phyloP scores from a whole-genome alignment of 2,797 vertebrate species.

The Sardinella longiceps region DNA sequence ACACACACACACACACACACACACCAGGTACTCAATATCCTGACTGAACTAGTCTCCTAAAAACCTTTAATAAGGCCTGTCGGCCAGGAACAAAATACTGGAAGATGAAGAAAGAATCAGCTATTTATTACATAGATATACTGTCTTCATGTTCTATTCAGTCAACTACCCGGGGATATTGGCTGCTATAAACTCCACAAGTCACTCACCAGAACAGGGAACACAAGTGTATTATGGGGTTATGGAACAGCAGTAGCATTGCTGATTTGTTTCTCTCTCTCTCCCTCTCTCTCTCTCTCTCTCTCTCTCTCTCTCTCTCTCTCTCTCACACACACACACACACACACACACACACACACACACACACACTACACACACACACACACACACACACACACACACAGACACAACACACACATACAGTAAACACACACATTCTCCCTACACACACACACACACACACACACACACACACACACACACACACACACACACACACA shows the following conservation, averaged over 20 bases:
- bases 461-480: not conserved
- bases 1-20: not conserved
- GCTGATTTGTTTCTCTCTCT: too few relatives aligned
- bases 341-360: not conserved
- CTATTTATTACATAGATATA: not conserved
- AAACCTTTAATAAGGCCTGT: not conserved
- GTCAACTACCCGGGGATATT: not conserved
- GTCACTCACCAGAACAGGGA: too few relatives aligned
- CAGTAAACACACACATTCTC: too few relatives aligned
- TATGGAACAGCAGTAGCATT: too few relatives aligned
- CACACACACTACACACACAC: too few relatives aligned
- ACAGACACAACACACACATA: slow-evolving; percentile 45
- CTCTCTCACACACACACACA: too few relatives aligned
- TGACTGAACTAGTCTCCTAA: not conserved
- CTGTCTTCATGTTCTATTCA: not conserved
- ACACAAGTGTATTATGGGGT: too few relatives aligned
- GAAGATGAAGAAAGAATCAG: not conserved
- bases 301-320: too few relatives aligned
- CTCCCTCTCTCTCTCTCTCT: too few relatives aligned
- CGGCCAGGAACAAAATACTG: not conserved
- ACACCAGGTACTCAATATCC: not conserved
- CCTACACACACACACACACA: slow-evolving; percentile 16
- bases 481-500: slow-evolving; percentile 13
- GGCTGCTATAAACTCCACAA: not conserved
- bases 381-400: too few relatives aligned